Evolutionary conservation across 2,797 vertebrate species (phyloP).

Genomic region (Apogon hyalosoma): DNA sequence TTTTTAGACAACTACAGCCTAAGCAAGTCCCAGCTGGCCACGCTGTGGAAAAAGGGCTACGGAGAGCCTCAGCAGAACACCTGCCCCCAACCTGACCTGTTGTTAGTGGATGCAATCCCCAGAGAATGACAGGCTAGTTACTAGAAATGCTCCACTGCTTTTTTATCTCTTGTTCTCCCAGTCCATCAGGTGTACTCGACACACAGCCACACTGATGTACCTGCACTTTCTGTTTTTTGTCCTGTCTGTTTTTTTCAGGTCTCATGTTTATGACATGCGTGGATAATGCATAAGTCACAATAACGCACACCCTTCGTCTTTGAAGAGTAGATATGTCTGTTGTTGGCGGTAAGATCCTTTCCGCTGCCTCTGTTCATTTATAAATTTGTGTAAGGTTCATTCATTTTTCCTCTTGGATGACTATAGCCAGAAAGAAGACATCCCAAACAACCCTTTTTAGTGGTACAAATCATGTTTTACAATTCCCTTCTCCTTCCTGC

Average conservation of each 20-base stretch:
- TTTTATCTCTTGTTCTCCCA: slow-evolving; percentile 22
- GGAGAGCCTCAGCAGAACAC: slow-evolving; percentile 66
- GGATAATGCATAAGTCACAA: slow-evolving; percentile 20
- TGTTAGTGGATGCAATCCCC: slow-evolving; percentile 68
- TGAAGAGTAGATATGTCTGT: slow-evolving; percentile 14
- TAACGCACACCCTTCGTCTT: not conserved
- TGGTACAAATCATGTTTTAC: not conserved
- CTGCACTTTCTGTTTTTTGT: not conserved
- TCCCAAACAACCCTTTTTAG: not conserved
- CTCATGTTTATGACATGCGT: not conserved
- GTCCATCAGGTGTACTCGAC: slow-evolving; percentile 14
- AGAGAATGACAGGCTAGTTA: slow-evolving; percentile 56
- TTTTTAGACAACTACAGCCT: slow-evolving; percentile 46
- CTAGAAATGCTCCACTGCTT: slow-evolving; percentile 48
- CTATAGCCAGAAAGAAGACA: slow-evolving; percentile 15
- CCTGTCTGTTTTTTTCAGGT: not conserved
- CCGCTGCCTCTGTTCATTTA: slow-evolving; percentile 31
- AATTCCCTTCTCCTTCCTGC: slow-evolving; percentile 11
- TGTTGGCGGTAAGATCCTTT: slow-evolving; percentile 27
- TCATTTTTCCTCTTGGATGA: slow-evolving; percentile 30
- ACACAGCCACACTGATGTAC: slow-evolving; percentile 1
- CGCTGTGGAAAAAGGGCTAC: slow-evolving; percentile 67
- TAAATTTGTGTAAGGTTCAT: slow-evolving; percentile 23
- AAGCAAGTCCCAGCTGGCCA: slow-evolving; percentile 48
- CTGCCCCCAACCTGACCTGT: slow-evolving; percentile 71